Conservation (phyloP, 2,113 vertebrate genomes). For the Hippocampus mohnikei region DNA sequence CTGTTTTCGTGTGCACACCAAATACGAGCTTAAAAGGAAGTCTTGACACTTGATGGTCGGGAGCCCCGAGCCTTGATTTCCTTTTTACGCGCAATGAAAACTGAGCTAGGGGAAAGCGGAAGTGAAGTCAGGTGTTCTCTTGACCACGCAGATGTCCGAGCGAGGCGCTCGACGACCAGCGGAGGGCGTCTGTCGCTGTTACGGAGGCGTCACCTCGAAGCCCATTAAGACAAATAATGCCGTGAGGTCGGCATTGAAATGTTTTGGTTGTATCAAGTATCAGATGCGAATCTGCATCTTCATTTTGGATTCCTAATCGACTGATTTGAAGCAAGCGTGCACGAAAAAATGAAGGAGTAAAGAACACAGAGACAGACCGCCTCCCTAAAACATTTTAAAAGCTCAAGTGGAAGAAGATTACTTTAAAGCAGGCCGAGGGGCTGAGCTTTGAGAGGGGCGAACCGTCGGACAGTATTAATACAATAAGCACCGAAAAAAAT, state of each 20-base stretch:
- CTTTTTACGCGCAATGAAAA: neutral
- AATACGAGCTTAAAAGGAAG: slow-evolving; percentile 3
- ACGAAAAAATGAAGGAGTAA: neutral
- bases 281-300: neutral
- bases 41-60: neutral
- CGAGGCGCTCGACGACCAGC: neutral
- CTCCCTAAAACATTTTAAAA: slow-evolving; percentile 60
- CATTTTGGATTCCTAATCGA: neutral
- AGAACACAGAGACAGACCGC: slow-evolving; percentile 31
- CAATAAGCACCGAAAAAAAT: slow-evolving; percentile 72
- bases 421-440: slow-evolving; percentile 53
- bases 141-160: neutral
- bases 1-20: neutral
- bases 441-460: slow-evolving; percentile 55
- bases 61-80: neutral
- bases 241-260: too few relatives aligned
- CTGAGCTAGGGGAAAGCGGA: neutral
- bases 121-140: neutral
- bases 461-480: slow-evolving; percentile 68
- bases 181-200: neutral
- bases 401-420: slow-evolving; percentile 74
- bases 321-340: neutral
- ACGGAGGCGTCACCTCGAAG: neutral
- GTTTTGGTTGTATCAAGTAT: too few relatives aligned
- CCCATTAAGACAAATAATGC: neutral